Percentiles rank a stretch among this genome's conserved stretches.
Evolutionary conservation across 2,888 invertebrate genomes (phyloP).

Genomic region (Nemotelus pantherinus): DNA sequence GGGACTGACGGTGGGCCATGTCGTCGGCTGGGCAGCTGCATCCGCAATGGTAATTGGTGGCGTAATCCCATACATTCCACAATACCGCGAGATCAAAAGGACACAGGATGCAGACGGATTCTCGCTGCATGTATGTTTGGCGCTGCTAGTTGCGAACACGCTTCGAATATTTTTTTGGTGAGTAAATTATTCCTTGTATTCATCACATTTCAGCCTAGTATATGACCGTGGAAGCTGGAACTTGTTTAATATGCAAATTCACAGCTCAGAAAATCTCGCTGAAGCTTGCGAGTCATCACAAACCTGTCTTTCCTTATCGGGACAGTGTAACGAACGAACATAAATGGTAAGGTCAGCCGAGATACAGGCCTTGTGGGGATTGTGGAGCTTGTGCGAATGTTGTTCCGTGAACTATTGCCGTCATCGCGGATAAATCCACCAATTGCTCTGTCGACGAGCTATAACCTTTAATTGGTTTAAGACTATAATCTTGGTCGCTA

Average conservation of each 20-base stretch:
- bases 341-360: constrained; percentile 25
- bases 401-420: background rate
- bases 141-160: constrained; percentile 94
- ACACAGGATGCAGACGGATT: constrained; percentile 97
- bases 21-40: constrained; percentile 83
- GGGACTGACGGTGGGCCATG: constrained; percentile 77
- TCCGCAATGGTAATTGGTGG: constrained; percentile 95
- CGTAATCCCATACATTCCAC: constrained; percentile 94
- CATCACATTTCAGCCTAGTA: background rate
- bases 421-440: background rate
- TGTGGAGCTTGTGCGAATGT: background rate
- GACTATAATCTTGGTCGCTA: no score
- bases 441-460: background rate
- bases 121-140: constrained; percentile 95
- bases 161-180: constrained; percentile 98
- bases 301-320: constrained; percentile 32
- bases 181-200: constrained; percentile 58
- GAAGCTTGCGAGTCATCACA: background rate
- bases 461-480: background rate
- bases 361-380: background rate
- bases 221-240: no score
- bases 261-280: background rate
- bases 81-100: constrained; percentile 90
- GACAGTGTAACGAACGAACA: background rate
- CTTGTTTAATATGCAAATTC: no score